These are phyloP conservation scores for Drosophila melanica DNA, from an alignment of 1,140 invertebrate genomes.

Conservation along the genomic window DNA sequence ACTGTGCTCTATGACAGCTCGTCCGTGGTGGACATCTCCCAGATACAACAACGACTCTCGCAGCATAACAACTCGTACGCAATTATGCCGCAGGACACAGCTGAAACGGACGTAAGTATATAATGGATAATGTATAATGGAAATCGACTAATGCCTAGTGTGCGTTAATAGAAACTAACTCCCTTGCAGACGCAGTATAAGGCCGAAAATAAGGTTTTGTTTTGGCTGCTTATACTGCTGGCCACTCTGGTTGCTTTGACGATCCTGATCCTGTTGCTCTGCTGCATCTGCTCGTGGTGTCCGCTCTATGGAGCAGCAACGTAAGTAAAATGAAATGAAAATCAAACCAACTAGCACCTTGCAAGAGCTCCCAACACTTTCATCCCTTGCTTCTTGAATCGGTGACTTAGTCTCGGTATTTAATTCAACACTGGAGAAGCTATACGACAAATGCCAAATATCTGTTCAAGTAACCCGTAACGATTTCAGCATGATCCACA, in stretches of 20 bases:
- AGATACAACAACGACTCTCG: conserved; percentile 87
- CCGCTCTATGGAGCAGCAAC: conserved; percentile 91
- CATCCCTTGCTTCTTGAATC: conserved; percentile 45
- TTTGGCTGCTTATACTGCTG: conserved; percentile 91
- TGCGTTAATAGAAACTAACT: conserved; percentile 66
- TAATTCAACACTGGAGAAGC: conserved; percentile 13
- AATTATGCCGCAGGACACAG: conserved; percentile 71
- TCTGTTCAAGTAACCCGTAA: conserved; percentile 1
- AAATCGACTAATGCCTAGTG: conserved; percentile 14
- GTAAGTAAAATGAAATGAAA: conserved; percentile 77
- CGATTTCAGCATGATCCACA: not conserved
- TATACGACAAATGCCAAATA: conserved; percentile 35
- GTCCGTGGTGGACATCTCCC: conserved; percentile 88
- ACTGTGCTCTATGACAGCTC: conserved; percentile 89
- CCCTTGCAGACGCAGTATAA: conserved; percentile 88
- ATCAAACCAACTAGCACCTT: not conserved
- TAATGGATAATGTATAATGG: too few species aligned
- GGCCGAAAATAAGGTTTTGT: conserved; percentile 89
- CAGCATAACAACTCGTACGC: conserved; percentile 85
- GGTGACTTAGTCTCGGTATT: conserved; percentile 45
- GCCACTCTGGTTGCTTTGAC: conserved; percentile 89
- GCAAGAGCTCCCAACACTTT: conserved; percentile 18
- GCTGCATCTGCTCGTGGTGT: conserved; percentile 92
- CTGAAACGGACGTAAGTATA: conserved; percentile 76
- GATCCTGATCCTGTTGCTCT: conserved; percentile 89